phyloP scores from a whole-genome alignment of 2,113 vertebrate genomes.

The Rousettus leschenaultii region DNA sequence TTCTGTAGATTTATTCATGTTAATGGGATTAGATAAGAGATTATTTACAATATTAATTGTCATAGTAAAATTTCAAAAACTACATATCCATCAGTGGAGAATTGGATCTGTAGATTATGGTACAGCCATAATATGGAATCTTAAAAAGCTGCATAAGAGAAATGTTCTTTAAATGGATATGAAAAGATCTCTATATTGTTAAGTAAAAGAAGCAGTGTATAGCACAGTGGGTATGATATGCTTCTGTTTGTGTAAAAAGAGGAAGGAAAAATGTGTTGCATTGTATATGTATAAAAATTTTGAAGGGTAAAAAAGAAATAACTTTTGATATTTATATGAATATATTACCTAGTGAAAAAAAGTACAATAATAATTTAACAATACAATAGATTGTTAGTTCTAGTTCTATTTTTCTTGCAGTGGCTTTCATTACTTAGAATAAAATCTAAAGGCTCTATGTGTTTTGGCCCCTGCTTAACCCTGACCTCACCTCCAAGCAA shows the following conservation, averaged over 20 bases:
- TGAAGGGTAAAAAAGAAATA: neutral
- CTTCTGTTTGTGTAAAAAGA: neutral
- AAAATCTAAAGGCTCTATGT: neutral
- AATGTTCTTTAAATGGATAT: neutral
- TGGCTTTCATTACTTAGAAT: neutral
- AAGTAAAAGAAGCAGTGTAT: neutral
- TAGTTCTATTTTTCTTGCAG: neutral
- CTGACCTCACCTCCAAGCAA: neutral
- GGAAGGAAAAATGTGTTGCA: neutral
- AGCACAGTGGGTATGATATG: neutral
- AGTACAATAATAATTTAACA: neutral
- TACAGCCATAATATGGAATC: neutral
- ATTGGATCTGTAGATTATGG: neutral
- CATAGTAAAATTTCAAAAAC: neutral
- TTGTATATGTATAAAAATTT: neutral
- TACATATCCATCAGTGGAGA: neutral
- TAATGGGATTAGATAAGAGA: neutral
- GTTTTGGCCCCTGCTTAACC: neutral
- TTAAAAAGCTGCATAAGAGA: neutral
- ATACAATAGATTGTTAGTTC: neutral
- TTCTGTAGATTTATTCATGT: neutral
- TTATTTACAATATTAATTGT: neutral
- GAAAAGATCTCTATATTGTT: neutral
- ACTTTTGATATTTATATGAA: neutral
- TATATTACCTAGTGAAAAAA: neutral